Percentiles rank a stretch among this genome's conserved stretches.
phyloP scores from a whole-genome alignment of 1,140 invertebrate species.

The Leptestheria dahalacensis region DNA sequence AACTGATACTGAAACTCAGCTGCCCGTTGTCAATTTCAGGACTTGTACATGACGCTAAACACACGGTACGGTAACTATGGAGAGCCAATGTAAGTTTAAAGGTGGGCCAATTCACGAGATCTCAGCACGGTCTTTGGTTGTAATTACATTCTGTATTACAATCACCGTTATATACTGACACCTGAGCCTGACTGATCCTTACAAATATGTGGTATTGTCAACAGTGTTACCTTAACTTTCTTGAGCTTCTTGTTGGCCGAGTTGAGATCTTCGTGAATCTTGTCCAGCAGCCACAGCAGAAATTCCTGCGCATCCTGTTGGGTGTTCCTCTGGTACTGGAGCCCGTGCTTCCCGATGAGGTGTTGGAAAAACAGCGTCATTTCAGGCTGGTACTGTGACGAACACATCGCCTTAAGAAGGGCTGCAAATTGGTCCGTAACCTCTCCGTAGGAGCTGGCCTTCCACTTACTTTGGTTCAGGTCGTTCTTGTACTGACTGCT shows the following conservation, averaged over 20 bases:
- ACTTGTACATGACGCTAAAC: too few relatives aligned
- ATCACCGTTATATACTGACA: too few relatives aligned
- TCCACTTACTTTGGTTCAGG: too few relatives aligned
- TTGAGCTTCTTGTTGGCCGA: conserved; percentile 81
- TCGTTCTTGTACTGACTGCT: conserved; percentile 83
- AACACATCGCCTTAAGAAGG: conserved; percentile 84
- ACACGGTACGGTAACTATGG: too few relatives aligned
- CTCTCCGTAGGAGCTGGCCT: conserved; percentile 73
- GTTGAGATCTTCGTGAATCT: conserved; percentile 93
- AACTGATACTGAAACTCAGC: too few relatives aligned
- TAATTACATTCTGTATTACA: too few relatives aligned
- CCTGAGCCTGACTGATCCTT: too few relatives aligned
- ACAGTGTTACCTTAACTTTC: conserved; percentile 72
- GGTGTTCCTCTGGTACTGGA: conserved; percentile 68
- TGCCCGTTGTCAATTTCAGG: too few relatives aligned
- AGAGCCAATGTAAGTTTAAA: too few relatives aligned
- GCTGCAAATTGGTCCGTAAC: conserved; percentile 83
- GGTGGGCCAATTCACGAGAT: too few relatives aligned
- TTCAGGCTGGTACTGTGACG: conserved; percentile 75
- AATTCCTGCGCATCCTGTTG: conserved; percentile 97
- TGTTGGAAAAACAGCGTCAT: conserved; percentile 68
- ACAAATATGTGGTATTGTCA: too few relatives aligned
- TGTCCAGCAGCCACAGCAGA: conserved; percentile 87
- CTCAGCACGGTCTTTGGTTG: too few relatives aligned
- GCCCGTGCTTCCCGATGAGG: conserved; percentile 75